Evolutionary conservation across 2,113 vertebrate genomes (phyloP), one percentile per base, ranked within the genome.

Genomic region (Coregonus clupeaformis): DNA sequence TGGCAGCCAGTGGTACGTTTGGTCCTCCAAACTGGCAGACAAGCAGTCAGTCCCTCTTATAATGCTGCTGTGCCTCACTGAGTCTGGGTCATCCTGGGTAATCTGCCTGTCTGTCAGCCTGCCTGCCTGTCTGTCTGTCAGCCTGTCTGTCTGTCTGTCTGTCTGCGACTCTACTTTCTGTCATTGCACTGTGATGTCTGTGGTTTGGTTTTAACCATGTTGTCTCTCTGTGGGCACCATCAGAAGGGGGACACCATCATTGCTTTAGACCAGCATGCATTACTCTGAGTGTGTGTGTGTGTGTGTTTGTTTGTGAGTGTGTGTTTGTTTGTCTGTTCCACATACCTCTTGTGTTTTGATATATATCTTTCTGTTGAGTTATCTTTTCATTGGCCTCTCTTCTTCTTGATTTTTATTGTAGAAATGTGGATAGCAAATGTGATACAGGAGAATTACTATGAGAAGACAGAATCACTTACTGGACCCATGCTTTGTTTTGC

Each of bases 161-260:
- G 36, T 36, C 85, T 85, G 77, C 81, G 71, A 62, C 74, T 89
- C 82, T 87, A 69, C 81, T 57, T 71, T 87, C 65, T 47, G 45
- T 47, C 45, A 47, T 47, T 3, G 9, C 45, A 47, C 45, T 13
- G 45, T 11, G 11, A 30, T 30, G 45, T 47, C 75, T 83, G 82
- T 90, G 87, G 79, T 86, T 87, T 91, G 76, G 82, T 66, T 16
- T 75, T 67, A 81, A 89, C 79, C 81, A 77, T 85, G 81, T 13
- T 47, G 45, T 47, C 45, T 47, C 45, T 86, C 74, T 74, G 75
- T 80, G 73, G 83, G 82, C 85, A 89, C 45, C 12, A 47, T 47
- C 85, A 89, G 52, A 89, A 83, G 71, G 75, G 71, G 76, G 85
- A 80, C 90, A 87, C 90, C 88, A 90, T 92, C 87, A 90, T 91